These are phyloP conservation scores for Enteromius mattozi DNA, from an alignment of 2,797 vertebrate genomes.

Conservation along the genomic window DNA sequence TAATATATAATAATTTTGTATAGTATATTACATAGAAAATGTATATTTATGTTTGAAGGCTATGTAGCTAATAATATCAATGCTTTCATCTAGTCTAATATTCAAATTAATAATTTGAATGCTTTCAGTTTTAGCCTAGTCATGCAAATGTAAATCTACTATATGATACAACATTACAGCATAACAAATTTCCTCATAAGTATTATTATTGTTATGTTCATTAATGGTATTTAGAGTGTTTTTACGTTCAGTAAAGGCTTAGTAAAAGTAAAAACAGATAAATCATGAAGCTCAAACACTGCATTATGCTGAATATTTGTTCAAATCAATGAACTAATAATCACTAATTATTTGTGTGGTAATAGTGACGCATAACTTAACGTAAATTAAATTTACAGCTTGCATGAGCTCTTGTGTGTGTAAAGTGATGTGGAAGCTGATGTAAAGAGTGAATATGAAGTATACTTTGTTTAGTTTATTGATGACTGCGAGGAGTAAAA, in stretches of 20 bases:
- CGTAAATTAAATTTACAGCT: background rate
- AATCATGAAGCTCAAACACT: background rate
- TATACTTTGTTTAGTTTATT: constrained; percentile 30
- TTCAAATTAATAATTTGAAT: background rate
- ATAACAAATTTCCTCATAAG: background rate
- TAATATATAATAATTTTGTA: background rate
- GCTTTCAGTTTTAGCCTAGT: background rate
- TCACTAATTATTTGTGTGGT: background rate
- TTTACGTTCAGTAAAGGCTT: too few relatives aligned
- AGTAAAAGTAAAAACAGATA: background rate
- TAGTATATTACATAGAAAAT: background rate
- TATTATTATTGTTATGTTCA: background rate
- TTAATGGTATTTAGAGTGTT: background rate
- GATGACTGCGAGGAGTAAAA: constrained; percentile 7
- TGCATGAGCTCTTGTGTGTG: background rate
- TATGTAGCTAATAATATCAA: background rate
- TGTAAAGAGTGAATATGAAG: constrained; percentile 18
- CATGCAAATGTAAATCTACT: background rate
- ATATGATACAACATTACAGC: background rate
- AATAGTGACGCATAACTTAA: background rate
- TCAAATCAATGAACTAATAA: background rate
- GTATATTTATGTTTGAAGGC: background rate
- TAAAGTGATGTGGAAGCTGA: background rate
- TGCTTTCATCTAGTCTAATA: background rate
- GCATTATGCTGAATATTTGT: background rate